phyloP scores from a whole-genome alignment of 2,888 invertebrate genomes.

The Digitonthophagus gazella region DNA sequence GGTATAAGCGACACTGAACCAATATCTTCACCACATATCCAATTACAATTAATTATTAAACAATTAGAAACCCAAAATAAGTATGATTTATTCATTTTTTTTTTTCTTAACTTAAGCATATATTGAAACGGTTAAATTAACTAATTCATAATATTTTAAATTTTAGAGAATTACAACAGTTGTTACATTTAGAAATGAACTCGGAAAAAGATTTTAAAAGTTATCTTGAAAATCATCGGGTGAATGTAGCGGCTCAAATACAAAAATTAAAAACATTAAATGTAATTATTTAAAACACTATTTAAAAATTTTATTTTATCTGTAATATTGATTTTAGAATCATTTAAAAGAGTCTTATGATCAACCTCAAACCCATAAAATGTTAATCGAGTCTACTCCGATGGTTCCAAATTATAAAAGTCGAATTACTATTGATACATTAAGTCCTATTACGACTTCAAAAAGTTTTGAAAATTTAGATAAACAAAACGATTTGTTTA shows the following conservation, averaged over 20 bases:
- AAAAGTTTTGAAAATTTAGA: slow-evolving; percentile 37
- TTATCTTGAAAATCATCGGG: slow-evolving; percentile 62
- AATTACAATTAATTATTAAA: slow-evolving; percentile 68
- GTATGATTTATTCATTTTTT: slow-evolving; percentile 38
- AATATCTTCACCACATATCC: slow-evolving; percentile 56
- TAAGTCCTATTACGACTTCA: slow-evolving; percentile 55
- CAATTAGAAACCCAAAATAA: slow-evolving; percentile 69
- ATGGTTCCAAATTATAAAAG: slow-evolving; percentile 37
- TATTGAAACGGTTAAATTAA: too few relatives aligned
- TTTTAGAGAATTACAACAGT: slow-evolving; percentile 55
- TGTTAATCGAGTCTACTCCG: slow-evolving; percentile 43
- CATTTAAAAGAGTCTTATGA: slow-evolving; percentile 25
- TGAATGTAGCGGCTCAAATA: slow-evolving; percentile 64
- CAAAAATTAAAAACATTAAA: slow-evolving; percentile 65
- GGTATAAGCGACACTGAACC: slow-evolving; percentile 38
- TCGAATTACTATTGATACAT: slow-evolving; percentile 53
- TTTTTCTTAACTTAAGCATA: slow-evolving; percentile 11
- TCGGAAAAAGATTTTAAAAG: slow-evolving; percentile 53
- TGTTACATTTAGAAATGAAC: slow-evolving; percentile 42
- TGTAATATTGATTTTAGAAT: slow-evolving; percentile 34
- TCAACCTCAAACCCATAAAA: slow-evolving; percentile 8
- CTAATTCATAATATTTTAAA: too few relatives aligned
- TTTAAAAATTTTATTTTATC: neutral
- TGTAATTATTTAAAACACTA: slow-evolving; percentile 47
- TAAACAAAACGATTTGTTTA: slow-evolving; percentile 48